These are phyloP conservation scores for Sardina pilchardus DNA, from an alignment of 2,113 vertebrate species.

Conservation along the genomic window DNA sequence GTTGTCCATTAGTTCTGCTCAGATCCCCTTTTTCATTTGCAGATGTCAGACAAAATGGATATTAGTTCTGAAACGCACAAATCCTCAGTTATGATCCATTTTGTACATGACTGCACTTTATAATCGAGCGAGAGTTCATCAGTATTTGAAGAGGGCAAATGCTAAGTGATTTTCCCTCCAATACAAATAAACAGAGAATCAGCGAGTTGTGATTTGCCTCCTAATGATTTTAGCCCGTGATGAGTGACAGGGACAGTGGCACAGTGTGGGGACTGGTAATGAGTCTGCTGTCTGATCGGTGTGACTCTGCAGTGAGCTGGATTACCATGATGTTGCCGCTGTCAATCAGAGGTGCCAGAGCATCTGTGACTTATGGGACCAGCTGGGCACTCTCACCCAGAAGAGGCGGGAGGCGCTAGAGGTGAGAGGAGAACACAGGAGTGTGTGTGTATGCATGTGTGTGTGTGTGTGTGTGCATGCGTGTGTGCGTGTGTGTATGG, in stretches of 20 bases:
- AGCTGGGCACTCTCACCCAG: constrained; percentile 92
- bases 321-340: constrained; percentile 91
- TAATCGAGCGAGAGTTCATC: neutral
- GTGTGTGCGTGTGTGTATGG: constrained; percentile 22
- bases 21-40: neutral
- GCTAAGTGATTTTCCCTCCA: neutral
- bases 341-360: constrained; percentile 94
- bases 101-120: neutral
- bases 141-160: neutral
- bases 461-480: neutral
- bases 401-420: constrained; percentile 92
- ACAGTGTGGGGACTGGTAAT: neutral
- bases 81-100: neutral
- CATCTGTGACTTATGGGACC: constrained; percentile 98
- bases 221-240: neutral
- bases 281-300: neutral
- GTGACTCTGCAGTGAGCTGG: constrained; percentile 78
- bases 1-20: neutral
- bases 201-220: neutral
- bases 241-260: neutral
- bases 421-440: constrained; percentile 65
- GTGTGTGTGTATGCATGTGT: neutral
- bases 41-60: neutral
- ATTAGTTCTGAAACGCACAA: neutral
- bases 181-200: neutral